Base-by-base conservation (phyloP, 2,888 invertebrate genomes). In the Apamea monoglypha region DNA sequence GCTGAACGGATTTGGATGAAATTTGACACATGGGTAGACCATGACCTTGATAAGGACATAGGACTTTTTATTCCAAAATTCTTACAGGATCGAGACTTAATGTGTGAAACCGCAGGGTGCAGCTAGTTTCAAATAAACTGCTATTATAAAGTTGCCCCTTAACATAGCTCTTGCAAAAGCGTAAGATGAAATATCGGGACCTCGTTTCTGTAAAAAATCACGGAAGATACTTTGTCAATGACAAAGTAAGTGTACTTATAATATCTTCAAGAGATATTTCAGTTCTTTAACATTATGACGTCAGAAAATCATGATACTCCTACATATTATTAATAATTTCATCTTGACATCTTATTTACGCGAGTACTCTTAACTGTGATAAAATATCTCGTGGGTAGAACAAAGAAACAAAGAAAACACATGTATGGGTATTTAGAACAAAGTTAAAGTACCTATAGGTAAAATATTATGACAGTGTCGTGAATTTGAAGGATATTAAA, bases 211-310 rank as follows among this genome's bases (percentile, higher is more conserved):
- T 1, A 36, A 76, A 77, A 67, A 29, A 29, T 40, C 29, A 50
- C 18, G 8, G 29, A 56, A 59, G 25, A 61, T 40, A 6, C 40
- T 29, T 25, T 18, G 18, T 68, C 59, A 29, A 44, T 50, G 18
- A 40, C 29, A 78, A 68, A 78, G 78, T 40, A 68, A 68, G 29
- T 59, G 3, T 29, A 50, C 47, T 40, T 29, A 78, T 10, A 16
- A 59, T 53, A 63, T 70, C 25, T 25, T 32, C 5, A 50, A n/a
- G 16, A n/a, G n/a, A 18, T 21, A 25, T 50, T 59, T 40, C 40
- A 77, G 36, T 5, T 14, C 3, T 77, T 40, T 32, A 16, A 6
- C 1, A 1, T 66, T 21, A 77, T 16, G 21, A 66, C 47, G 10
- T 32, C 6, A 53, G 21, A 40, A 74, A 74, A 53, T 40, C 29